Conservation (phyloP, 1,140 invertebrate species). For the Battus philenor region DNA sequence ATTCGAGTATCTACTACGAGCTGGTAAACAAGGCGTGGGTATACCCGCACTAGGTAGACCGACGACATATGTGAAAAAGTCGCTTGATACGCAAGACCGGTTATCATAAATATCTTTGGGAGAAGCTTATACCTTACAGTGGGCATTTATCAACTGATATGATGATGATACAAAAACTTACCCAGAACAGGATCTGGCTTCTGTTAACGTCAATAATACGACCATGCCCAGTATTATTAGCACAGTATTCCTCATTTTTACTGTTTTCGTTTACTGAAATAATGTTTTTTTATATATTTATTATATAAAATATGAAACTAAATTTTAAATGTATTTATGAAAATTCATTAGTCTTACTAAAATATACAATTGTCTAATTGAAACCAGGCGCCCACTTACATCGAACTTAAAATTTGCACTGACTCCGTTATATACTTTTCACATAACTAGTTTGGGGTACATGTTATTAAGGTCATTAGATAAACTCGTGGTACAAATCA, state of each 20-base stretch:
- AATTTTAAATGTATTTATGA: background rate
- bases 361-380: background rate
- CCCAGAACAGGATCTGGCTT: constrained; percentile 27
- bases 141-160: too few species aligned
- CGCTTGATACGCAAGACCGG: too few species aligned
- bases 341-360: constrained; percentile 1
- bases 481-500: background rate
- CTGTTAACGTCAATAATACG: constrained; percentile 20
- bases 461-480: constrained; percentile 12
- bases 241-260: constrained; percentile 18
- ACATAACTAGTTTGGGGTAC: constrained; percentile 3
- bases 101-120: too few species aligned
- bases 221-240: constrained; percentile 18
- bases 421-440: background rate
- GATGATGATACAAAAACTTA: constrained; percentile 21
- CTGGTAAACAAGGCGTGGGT: too few species aligned
- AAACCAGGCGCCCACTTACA: background rate
- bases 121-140: too few species aligned
- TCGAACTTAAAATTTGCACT: constrained; percentile 13
- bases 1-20: too few species aligned
- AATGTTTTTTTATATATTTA: background rate
- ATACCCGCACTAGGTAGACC: too few species aligned
- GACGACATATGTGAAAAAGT: too few species aligned
- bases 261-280: constrained; percentile 10
- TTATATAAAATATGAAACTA: background rate